A percentile compares a stretch with the other conserved stretches of the same genome.
These are phyloP conservation scores for Tetramorium parvispinum DNA, from an alignment of 1,140 invertebrate genomes.

Conservation along the genomic window DNA sequence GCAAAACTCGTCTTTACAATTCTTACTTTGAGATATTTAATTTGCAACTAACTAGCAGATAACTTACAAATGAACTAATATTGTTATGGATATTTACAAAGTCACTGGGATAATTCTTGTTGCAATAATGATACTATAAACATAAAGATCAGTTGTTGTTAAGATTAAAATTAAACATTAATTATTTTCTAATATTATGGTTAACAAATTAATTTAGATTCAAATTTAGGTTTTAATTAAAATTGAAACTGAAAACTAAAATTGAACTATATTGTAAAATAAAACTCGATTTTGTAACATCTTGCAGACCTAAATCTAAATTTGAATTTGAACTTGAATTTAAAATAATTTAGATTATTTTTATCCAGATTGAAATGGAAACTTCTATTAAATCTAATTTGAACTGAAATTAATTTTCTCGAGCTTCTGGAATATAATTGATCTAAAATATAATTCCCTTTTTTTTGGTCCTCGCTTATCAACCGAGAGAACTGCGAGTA, in stretches of 20 bases:
- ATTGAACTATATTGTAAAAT: neutral
- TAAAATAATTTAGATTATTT: neutral
- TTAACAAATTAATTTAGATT: neutral
- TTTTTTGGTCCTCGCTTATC: slow-evolving; percentile 1
- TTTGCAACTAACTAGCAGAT: too few species aligned
- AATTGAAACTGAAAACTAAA: neutral
- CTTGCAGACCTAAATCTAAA: neutral
- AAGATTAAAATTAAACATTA: neutral
- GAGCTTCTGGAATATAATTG: neutral
- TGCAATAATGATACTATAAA: neutral
- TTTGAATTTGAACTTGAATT: neutral
- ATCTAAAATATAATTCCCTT: neutral
- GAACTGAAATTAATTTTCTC: neutral
- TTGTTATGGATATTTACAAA: neutral
- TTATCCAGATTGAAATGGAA: neutral
- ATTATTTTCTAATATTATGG: neutral
- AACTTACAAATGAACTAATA: neutral
- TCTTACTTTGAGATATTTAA: neutral
- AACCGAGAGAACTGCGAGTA: slow-evolving; percentile 22
- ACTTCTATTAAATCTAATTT: neutral
- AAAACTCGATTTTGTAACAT: neutral
- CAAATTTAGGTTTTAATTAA: neutral
- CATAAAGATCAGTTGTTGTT: neutral
- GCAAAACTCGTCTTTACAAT: neutral
- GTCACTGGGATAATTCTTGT: neutral